A percentile compares a stretch with the other conserved stretches of the same genome.
Evolutionary conservation across 2,888 invertebrate genomes (phyloP).

Genomic region (Blomia tropicalis): DNA sequence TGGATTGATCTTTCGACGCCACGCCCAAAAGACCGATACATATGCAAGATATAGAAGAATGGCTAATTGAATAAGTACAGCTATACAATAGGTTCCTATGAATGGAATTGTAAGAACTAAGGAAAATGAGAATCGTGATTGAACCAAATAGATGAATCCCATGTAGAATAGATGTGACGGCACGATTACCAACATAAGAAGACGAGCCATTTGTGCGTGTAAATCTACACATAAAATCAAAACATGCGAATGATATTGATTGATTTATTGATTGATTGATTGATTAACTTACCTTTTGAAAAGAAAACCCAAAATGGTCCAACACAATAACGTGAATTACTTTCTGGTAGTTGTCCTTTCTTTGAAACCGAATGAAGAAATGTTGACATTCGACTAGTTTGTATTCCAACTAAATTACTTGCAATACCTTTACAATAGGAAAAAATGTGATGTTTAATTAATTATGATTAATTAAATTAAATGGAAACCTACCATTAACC

Average conservation of each 20-base stretch:
- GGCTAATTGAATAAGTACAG: constrained; percentile 33
- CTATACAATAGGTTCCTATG: constrained; percentile 17
- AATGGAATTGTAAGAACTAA: constrained; percentile 14
- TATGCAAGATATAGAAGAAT: constrained; percentile 35
- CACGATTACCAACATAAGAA: not conserved
- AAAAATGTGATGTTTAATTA: not conserved
- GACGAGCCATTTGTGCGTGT: not conserved
- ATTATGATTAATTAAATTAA: not conserved
- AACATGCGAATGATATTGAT: not conserved
- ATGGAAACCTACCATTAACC: constrained; percentile 32
- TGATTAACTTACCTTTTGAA: not conserved
- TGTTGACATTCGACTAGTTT: constrained; percentile 71
- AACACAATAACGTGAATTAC: not conserved
- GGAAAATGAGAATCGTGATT: not conserved
- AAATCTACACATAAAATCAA: not conserved
- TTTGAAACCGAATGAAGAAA: constrained; percentile 45
- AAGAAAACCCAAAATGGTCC: not conserved
- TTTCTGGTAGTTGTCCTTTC: not conserved
- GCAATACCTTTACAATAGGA: constrained; percentile 45
- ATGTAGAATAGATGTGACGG: not conserved
- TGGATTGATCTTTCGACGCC: constrained; percentile 36
- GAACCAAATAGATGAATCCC: not conserved
- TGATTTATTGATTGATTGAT: not conserved
- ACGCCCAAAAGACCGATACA: constrained; percentile 37
- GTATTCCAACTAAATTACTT: constrained; percentile 76